Base-by-base conservation (phyloP, 2,888 invertebrate genomes). In the Ethmia dodecea region DNA sequence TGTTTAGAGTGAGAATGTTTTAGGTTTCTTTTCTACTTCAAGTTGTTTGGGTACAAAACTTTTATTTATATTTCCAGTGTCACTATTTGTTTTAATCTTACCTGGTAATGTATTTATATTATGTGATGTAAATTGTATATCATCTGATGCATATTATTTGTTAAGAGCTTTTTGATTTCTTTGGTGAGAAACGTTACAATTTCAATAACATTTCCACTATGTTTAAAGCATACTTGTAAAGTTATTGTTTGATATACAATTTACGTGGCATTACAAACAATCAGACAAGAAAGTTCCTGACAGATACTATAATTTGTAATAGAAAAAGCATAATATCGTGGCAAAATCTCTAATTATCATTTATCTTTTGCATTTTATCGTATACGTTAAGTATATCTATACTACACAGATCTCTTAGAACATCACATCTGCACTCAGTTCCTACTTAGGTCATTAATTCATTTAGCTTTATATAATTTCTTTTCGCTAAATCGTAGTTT, bases 351-450 rank as follows among this genome's bases (percentile, higher is more conserved):
- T 24, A 32, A 10, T 33, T 42, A 33, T 41, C 31, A 33, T 61
- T 45, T 62, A 68, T 76, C 65, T 54, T 64, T 78, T 81, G 81
- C 81, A 81, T 81, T 83, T 72, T 55, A 61, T 66, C 47, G 47
- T 68, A 62, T 75, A 70, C 55, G 64, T 68, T 75, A 69, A 70
- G 62, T 54, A 54, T 55, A 53, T 55, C 50, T 28, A 18, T 31
- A 13, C 15, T 30, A 15, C 58, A 65, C 62, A 53, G 83, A 84
- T 84, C 84, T 84, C 83, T 79, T 52, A 48, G 55, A 5, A 11
- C 60, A 69, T 69, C 71, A 72, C 77, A 80, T 67, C 62, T 60
- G 81, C 84, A 78, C 80, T 78, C 83, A 86, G 84, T 86, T 86
- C 84, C 84, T 86, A 86, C 65, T 78, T 83, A 84, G 80, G 60